Conservation (phyloP, 2,888 invertebrate species). For the Noctua comes region DNA sequence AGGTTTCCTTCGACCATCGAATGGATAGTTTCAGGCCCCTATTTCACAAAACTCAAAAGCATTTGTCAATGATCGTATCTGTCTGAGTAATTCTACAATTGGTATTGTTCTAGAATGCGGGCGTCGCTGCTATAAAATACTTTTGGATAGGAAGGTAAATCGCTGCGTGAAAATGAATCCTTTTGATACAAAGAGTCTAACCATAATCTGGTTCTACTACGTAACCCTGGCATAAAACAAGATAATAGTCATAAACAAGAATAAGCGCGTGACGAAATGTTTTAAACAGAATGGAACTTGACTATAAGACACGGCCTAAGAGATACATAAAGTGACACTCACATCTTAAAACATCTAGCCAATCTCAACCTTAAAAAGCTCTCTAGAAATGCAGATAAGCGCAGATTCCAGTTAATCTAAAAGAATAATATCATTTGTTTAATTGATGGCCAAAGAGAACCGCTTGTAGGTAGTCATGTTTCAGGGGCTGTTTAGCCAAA, state of each 20-base stretch:
- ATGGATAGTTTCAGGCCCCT: background rate
- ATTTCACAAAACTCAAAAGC: background rate
- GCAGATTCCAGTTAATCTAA: background rate
- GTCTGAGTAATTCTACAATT: background rate
- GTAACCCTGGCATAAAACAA: background rate
- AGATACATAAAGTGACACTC: too few relatives aligned
- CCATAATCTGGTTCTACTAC: background rate
- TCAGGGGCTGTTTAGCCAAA: background rate
- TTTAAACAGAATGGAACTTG: slow-evolving; percentile 36
- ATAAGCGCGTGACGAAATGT: slow-evolving; percentile 36
- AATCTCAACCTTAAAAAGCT: background rate
- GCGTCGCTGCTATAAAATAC: background rate
- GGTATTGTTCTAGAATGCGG: background rate
- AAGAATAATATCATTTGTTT: background rate
- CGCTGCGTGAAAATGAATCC: background rate
- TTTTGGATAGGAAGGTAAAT: background rate
- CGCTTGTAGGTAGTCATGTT: background rate
- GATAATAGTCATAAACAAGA: slow-evolving; percentile 22
- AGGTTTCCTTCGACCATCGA: background rate
- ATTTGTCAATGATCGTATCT: slow-evolving; percentile 5
- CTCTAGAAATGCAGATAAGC: too few relatives aligned
- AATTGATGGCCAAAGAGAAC: background rate
- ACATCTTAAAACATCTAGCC: background rate
- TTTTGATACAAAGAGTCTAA: background rate
- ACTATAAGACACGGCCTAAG: background rate